These are phyloP conservation scores for Petrocephalus schoutedeni DNA, from an alignment of 2,797 vertebrate species.

Conservation along the genomic window DNA sequence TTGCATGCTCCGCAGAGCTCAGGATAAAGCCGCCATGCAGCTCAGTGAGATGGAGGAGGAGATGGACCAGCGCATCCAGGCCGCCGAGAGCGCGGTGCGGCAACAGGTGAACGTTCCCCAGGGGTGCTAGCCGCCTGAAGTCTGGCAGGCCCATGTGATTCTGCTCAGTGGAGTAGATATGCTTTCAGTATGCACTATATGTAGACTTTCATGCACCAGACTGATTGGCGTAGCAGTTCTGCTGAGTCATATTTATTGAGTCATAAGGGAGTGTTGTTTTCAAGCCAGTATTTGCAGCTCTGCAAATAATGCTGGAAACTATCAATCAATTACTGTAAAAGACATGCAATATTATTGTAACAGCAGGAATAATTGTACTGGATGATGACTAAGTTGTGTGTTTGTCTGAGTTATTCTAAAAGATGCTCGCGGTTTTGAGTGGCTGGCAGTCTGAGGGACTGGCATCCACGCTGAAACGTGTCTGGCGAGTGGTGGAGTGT, in stretches of 20 bases:
- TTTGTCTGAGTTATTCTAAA: background rate
- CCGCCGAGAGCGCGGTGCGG: conserved; percentile 70
- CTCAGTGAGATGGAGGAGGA: conserved; percentile 92
- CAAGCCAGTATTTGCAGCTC: background rate
- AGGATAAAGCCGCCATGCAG: conserved; percentile 89
- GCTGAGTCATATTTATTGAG: background rate
- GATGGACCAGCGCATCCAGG: conserved; percentile 92
- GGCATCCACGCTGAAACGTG: background rate
- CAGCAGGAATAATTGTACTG: background rate
- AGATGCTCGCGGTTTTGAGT: background rate
- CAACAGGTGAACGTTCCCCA: conserved; percentile 68
- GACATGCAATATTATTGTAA: background rate
- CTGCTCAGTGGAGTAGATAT: background rate
- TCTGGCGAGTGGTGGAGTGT: background rate
- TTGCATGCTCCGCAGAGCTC: conserved; percentile 65
- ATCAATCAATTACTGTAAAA: background rate
- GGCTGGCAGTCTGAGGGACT: background rate
- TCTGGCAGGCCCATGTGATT: background rate
- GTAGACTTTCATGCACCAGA: background rate
- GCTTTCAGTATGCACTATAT: background rate
- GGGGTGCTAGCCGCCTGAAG: background rate
- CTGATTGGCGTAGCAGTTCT: background rate
- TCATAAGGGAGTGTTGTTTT: background rate
- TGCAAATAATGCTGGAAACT: background rate
- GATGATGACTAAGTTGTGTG: background rate